phyloP scores from a whole-genome alignment of 92 coral and sea anemone genomes.

The Umimayanthus chanpuru region DNA sequence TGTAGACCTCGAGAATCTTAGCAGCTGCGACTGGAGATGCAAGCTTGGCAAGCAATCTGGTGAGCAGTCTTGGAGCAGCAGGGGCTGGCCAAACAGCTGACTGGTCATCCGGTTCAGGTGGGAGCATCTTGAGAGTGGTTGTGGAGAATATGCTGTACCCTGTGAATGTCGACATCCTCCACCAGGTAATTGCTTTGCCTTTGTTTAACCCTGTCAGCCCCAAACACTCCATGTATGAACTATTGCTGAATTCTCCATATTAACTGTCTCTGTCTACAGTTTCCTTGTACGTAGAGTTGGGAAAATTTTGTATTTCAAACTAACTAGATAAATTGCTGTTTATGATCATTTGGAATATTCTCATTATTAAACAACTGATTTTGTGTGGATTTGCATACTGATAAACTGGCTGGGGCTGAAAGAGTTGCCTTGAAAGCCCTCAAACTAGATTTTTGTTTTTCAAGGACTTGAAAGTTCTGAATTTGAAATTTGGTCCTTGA shows the following conservation, averaged over 20 bases:
- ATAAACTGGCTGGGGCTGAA: too few relatives aligned
- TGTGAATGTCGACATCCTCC: constrained; percentile 82
- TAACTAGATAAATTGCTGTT: too few relatives aligned
- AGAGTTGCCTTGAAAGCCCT: too few relatives aligned
- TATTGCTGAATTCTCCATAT: background rate
- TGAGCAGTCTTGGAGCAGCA: constrained; percentile 67
- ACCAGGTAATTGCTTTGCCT: constrained; percentile 62
- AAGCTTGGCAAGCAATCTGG: constrained; percentile 48
- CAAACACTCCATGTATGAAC: background rate
- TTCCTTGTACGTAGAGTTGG: too few relatives aligned
- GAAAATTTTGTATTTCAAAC: too few relatives aligned
- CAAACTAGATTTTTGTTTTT: too few relatives aligned
- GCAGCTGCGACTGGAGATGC: constrained; percentile 70
- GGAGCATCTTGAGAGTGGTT: constrained; percentile 74
- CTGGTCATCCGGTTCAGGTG: constrained; percentile 51
- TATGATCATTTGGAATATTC: too few relatives aligned
- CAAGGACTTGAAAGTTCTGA: too few relatives aligned
- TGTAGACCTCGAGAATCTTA: constrained; percentile 83
- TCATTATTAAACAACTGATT: too few relatives aligned
- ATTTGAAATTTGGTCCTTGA: too few relatives aligned
- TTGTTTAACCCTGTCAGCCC: background rate
- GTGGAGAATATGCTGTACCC: constrained; percentile 88
- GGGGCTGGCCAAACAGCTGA: constrained; percentile 53
- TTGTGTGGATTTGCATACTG: too few relatives aligned
- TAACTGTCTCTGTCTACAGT: too few relatives aligned